phyloP scores from a whole-genome alignment of 2,113 vertebrate species.

The Marcusenius ussheri region DNA sequence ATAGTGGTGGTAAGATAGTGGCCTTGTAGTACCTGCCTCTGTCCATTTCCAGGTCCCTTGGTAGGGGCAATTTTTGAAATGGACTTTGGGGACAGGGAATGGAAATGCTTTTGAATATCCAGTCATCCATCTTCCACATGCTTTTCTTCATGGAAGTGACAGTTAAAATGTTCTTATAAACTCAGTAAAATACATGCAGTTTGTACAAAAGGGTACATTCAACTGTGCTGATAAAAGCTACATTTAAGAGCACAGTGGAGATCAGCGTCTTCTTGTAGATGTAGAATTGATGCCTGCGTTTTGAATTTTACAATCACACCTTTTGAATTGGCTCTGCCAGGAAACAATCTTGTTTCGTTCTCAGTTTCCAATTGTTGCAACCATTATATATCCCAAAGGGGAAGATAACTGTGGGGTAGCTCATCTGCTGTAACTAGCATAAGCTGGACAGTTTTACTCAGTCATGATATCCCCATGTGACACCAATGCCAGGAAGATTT shows the following conservation, averaged over 20 bases:
- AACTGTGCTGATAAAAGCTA: neutral
- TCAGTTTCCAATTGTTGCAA: neutral
- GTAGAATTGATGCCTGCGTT: neutral
- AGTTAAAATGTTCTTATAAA: neutral
- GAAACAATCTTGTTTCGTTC: conserved; percentile 21
- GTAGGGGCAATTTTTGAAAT: neutral
- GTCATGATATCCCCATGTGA: conserved; percentile 35
- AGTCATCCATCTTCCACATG: neutral
- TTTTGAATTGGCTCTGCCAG: conserved; percentile 15
- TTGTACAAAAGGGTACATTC: neutral
- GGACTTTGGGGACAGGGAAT: neutral
- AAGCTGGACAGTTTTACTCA: conserved; percentile 39
- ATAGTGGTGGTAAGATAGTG: neutral
- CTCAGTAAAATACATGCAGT: neutral
- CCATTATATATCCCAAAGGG: conserved; percentile 29
- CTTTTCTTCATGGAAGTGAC: neutral
- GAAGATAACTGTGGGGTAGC: conserved; percentile 27
- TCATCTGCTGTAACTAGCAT: conserved; percentile 31
- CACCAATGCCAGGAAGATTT: conserved; percentile 38
- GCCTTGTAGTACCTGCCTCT: neutral
- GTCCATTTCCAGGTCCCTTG: neutral
- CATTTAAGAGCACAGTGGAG: neutral
- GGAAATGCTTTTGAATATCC: neutral
- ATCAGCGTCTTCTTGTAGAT: neutral
- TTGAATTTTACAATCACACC: conserved; percentile 16